phyloP scores from a whole-genome alignment of 2,888 invertebrate species.

The Dynastes maya region DNA sequence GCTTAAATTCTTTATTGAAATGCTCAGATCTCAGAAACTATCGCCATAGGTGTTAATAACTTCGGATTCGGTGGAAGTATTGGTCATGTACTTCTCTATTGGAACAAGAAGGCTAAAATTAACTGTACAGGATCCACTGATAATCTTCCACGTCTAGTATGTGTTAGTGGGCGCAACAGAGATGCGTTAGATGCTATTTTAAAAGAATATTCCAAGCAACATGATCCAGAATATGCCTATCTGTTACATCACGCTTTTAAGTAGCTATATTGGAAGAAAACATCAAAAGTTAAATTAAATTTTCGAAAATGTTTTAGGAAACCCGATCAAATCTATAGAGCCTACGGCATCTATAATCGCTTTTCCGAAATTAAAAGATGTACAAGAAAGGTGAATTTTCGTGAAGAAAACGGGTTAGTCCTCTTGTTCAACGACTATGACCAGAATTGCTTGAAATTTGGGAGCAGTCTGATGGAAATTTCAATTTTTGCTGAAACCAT shows the following conservation, averaged over 20 bases:
- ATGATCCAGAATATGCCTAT: too few species aligned
- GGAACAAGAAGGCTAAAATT: too few species aligned
- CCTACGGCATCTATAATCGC: not conserved
- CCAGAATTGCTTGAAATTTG: constrained; percentile 2
- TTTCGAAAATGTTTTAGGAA: not conserved
- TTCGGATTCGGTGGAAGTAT: constrained; percentile 69
- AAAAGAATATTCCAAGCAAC: too few species aligned
- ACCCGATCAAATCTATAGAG: not conserved
- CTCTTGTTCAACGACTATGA: not conserved
- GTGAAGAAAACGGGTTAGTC: not conserved
- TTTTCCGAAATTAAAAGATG: not conserved
- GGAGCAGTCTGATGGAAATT: constrained; percentile 14
- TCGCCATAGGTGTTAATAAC: constrained; percentile 77
- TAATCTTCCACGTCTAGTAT: too few species aligned
- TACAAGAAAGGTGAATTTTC: not conserved
- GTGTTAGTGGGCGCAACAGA: too few species aligned
- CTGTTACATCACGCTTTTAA: too few species aligned
- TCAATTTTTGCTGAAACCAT: constrained; percentile 36
- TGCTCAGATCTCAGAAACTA: not conserved
- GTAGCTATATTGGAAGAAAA: too few species aligned
- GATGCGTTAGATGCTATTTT: too few species aligned
- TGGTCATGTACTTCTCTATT: too few species aligned
- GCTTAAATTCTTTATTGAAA: not conserved
- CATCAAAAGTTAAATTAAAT: too few species aligned
- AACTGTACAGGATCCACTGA: too few species aligned